phyloP scores from a whole-genome alignment of 2,888 invertebrate species.

The Tribolium freemani region DNA sequence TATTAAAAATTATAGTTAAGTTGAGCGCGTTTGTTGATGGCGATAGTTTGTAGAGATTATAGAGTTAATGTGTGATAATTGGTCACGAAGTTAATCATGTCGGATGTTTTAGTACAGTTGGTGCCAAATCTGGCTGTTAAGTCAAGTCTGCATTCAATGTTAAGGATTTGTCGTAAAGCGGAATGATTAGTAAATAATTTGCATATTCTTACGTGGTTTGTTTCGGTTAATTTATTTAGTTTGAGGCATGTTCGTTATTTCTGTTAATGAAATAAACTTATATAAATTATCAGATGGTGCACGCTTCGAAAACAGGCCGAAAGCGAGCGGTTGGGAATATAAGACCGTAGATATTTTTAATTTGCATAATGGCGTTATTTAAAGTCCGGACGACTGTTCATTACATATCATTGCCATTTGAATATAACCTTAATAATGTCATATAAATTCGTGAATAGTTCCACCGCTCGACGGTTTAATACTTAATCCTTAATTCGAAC shows the following conservation, averaged over 20 bases:
- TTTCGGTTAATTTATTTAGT: neutral
- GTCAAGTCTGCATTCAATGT: neutral
- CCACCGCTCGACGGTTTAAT: conserved; percentile 16
- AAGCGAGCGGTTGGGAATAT: conserved; percentile 3
- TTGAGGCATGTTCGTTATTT: neutral
- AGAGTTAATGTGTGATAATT: conserved; percentile 43
- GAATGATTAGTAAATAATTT: neutral
- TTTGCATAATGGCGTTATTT: conserved; percentile 44
- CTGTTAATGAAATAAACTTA: conserved; percentile 17
- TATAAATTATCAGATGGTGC: conserved; percentile 17
- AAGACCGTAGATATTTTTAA: conserved; percentile 38
- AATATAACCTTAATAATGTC: conserved; percentile 41
- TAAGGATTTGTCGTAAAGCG: neutral
- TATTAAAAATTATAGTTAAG: neutral
- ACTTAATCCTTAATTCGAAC: conserved; percentile 32
- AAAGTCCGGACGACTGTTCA: conserved; percentile 40
- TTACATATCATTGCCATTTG: conserved; percentile 41
- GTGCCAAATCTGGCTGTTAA: conserved; percentile 9
- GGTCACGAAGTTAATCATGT: conserved; percentile 37
- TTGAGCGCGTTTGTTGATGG: conserved; percentile 29
- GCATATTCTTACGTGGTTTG: conserved; percentile 1
- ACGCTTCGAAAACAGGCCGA: conserved; percentile 25
- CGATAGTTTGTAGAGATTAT: conserved; percentile 39
- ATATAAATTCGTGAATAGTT: conserved; percentile 42
- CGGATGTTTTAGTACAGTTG: conserved; percentile 22